Percentiles rank a stretch among this genome's conserved stretches.
Evolutionary conservation across 1,140 invertebrate genomes (phyloP).

Genomic region (Cardiocondyla obscurior): DNA sequence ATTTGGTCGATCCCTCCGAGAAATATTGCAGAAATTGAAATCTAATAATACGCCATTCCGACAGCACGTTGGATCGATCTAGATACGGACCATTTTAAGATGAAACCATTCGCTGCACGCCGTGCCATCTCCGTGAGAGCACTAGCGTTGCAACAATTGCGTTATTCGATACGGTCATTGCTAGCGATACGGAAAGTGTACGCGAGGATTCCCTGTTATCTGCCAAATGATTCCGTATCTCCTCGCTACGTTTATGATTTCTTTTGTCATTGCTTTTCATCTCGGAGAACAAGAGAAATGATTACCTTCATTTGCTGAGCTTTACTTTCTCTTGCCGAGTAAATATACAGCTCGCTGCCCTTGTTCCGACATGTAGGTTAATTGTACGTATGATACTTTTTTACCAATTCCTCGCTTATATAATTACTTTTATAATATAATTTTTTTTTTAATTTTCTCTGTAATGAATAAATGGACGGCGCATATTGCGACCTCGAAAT

Average conservation of each 20-base stretch:
- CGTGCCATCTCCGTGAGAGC: neutral
- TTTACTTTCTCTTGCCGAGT: neutral
- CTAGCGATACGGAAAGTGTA: conserved; percentile 1
- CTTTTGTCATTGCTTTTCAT: conserved; percentile 17
- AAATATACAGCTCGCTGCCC: neutral
- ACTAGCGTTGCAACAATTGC: conserved; percentile 16
- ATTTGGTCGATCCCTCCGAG: neutral
- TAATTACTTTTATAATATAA: conserved; percentile 2
- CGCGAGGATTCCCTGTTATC: neutral
- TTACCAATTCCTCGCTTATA: neutral
- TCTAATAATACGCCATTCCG: conserved; percentile 14
- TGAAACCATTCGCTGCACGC: neutral
- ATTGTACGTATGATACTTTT: neutral
- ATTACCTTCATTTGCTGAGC: conserved; percentile 18
- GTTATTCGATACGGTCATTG: neutral
- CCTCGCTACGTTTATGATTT: conserved; percentile 24
- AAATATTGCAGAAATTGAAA: conserved; percentile 2
- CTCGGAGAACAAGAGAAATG: neutral
- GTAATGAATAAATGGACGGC: conserved; percentile 36
- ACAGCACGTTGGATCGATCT: conserved; percentile 4
- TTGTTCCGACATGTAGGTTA: neutral
- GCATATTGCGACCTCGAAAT: neutral
- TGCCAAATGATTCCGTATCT: conserved; percentile 18
- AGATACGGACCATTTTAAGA: conserved; percentile 29
- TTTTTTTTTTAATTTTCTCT: conserved; percentile 19